Evolutionary conservation across 2,113 vertebrate genomes (phyloP).

Genomic region (Cryptomyrus ogoouensis): DNA sequence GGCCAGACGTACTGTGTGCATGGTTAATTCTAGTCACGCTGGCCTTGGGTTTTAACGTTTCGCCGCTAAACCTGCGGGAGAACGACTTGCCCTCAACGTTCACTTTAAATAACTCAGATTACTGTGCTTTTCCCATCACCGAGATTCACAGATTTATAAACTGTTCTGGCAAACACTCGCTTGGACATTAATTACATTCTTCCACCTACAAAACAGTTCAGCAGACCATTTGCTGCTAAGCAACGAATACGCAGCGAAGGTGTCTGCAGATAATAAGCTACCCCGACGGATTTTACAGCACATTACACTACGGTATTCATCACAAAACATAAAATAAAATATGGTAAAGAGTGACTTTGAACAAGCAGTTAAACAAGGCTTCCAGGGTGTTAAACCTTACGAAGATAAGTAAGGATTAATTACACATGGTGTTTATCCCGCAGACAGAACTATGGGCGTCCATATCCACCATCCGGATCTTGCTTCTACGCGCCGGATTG

Average conservation of each 20-base stretch:
- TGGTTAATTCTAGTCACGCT: not conserved
- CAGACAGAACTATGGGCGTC: not conserved
- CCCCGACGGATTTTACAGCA: not conserved
- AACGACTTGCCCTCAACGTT: not conserved
- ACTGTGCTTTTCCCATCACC: not conserved
- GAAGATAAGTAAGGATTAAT: not conserved
- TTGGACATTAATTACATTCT: constrained; percentile 4
- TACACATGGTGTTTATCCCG: not conserved
- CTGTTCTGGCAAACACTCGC: not conserved
- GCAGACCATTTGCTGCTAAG: not conserved
- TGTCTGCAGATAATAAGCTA: not conserved
- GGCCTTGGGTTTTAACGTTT: not conserved
- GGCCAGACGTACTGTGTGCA: not conserved
- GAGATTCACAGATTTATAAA: not conserved
- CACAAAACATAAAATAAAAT: not conserved
- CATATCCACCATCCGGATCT: not conserved
- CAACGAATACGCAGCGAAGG: not conserved
- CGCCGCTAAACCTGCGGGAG: not conserved
- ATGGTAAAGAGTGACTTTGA: not conserved
- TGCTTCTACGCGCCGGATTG: no score
- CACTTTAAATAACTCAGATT: not conserved
- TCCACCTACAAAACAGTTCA: not conserved
- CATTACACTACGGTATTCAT: not conserved
- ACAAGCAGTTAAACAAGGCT: not conserved
- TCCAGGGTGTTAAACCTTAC: not conserved